Base-by-base conservation (phyloP, 2,888 invertebrate genomes). In the Pherbina coryleti region DNA sequence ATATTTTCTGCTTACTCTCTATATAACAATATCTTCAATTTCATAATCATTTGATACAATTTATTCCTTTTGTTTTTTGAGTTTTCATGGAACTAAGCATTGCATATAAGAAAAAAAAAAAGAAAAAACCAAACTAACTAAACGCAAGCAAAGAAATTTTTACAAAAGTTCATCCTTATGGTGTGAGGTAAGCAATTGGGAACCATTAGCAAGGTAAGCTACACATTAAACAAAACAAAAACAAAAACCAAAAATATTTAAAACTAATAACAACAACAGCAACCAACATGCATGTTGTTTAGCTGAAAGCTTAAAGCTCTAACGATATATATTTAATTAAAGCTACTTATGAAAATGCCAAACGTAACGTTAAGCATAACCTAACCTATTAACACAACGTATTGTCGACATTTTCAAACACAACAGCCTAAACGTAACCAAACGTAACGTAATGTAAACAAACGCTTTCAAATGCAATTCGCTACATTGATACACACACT, bases 201-300 rank as follows among this genome's bases (percentile, higher is more conserved):
- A 89, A 88, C 89, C 89, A 90, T 88, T 89, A 89, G 90, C 88
- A 85, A 90, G 90, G 90, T 89, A 88, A 89, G 90, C 90, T 90
- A 90, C 90, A 90, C 90, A 88, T 87, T 89, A 89, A 88, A 88
- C 87, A 88, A 87, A 83, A 85, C 71, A 77, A 78, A 69, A 72
- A 79, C 44, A 76, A 76, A 60, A 31, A 77, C 79, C 60, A 28
- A 64, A 76, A 80, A 72, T 78, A 34, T 64, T 75, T 69, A 72
- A 75, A 76, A 79, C 77, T 57, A 77, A 77, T 25, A 72, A 79
- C 55, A 78, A 78, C 55, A 78, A 72, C 60, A 77, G 67, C 49
- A 80, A 57, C 22, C n/a, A 79, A 74, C 25, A 71, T 19, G 79
- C 51, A 81, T 77, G 80, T 79, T 73, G 51, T 77, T 64, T 11